Evolutionary conservation across 2,888 invertebrate species (phyloP), one percentile per base, ranked within the genome.

Genomic region (Pseudanteris insignis): DNA sequence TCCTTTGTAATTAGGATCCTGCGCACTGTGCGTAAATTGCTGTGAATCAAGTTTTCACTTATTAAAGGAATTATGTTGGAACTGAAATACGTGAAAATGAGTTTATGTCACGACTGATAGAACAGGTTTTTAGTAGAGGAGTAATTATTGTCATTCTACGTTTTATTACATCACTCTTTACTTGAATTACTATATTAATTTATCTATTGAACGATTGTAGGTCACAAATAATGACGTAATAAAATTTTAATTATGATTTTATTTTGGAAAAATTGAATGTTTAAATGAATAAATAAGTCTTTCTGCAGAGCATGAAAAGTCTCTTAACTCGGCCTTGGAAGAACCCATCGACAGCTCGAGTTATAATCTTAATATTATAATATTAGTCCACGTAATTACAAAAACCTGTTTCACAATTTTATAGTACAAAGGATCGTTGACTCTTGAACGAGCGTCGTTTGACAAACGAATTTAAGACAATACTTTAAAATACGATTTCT

Each of bases 121-220:
- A 25, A 14, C 21, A 44, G 9, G 2, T 28, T 46, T 25, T 18
- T 21, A 6, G 6, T 18, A 18, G 18, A 18, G 18, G 10, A 9
- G 14, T 15, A 33, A 28, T 55, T 55, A 59, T 59, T 59, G 59
- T 59, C 51, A 37, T 41, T 59, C 59, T 53, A 59, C 38, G 9
- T 37, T 46, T 40, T 13, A 32, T 46, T 41, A 30, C 33, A 40
- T 37, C 14, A 34, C 36, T 13, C 10, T 34, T 28, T 21, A 3
- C 3, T 34, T 13, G 4, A 18, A 4, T 4, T 18, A 18, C 18
- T 18, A 18, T 15, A 34, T 2, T 18, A 5, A 32, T 6, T 40
- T 28, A 7, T 24, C 25, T 13, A 7, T 26, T 13, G 5, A 37
- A 26, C 6, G 5, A 26, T 10, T 37, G 2, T 10, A 15, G 2